These are phyloP conservation scores for Poeciliopsis presidionis DNA, from an alignment of 2,797 vertebrate genomes.

Conservation along the genomic window DNA sequence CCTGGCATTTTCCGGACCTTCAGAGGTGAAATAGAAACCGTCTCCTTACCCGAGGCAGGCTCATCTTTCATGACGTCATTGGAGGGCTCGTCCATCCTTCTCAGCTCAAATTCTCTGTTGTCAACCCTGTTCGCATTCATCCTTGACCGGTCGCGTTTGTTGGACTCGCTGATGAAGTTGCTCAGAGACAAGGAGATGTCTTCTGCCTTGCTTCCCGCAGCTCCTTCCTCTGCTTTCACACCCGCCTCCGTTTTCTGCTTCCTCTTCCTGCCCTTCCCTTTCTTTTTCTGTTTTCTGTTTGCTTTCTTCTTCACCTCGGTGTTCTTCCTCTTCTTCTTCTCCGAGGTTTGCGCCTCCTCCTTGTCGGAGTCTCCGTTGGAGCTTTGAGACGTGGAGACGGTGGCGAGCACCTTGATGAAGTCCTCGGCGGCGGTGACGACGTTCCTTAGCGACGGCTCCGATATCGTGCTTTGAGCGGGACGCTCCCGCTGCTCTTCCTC, in stretches of 20 bases:
- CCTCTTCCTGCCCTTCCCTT: constrained; percentile 76
- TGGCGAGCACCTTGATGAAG: constrained; percentile 83
- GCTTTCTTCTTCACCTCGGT: constrained; percentile 77
- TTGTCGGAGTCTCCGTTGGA: constrained; percentile 68
- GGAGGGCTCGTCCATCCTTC: constrained; percentile 60
- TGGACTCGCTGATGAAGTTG: constrained; percentile 47
- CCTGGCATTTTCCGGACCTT: constrained; percentile 36
- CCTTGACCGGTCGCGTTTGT: constrained; percentile 28
- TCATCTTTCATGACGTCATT: constrained; percentile 82
- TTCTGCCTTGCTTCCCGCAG: constrained; percentile 50
- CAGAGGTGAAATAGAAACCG: constrained; percentile 7
- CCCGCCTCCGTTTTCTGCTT: constrained; percentile 65
- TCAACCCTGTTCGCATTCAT: constrained; percentile 38
- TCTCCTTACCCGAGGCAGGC: constrained; percentile 59
- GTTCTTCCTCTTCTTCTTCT: constrained; percentile 80
- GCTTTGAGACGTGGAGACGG: constrained; percentile 84
- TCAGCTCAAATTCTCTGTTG: constrained; percentile 50
- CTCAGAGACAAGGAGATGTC: constrained; percentile 29
- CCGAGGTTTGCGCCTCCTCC: constrained; percentile 71
- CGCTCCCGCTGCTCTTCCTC: constrained; percentile 57
- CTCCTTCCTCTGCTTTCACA: constrained; percentile 62
- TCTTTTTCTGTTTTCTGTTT: constrained; percentile 64
- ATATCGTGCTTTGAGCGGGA: constrained; percentile 47
- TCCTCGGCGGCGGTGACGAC: constrained; percentile 79
- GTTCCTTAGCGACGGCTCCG: constrained; percentile 76